A percentile compares a stretch with the other conserved stretches of the same genome.
These are phyloP conservation scores for Rhinoraja longicauda DNA, from an alignment of 2,797 vertebrate species.

Conservation along the genomic window DNA sequence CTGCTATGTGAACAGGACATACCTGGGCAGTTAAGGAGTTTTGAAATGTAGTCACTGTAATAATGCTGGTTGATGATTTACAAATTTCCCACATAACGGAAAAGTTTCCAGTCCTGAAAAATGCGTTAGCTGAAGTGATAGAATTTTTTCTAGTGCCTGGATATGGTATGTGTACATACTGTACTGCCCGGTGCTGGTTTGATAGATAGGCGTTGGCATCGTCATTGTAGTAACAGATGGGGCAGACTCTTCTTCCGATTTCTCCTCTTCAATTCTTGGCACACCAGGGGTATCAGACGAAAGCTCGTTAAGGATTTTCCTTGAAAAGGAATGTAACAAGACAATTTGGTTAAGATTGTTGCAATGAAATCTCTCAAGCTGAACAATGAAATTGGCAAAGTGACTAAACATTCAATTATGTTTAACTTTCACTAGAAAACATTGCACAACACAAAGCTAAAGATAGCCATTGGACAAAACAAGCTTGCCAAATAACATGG, in stretches of 20 bases:
- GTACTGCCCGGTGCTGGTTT: constrained; percentile 98
- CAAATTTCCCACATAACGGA: not conserved
- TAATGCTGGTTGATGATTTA: not conserved
- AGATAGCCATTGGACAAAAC: not conserved
- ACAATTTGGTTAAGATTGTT: too few relatives aligned
- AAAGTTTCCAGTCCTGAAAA: not conserved
- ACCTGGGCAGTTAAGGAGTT: not conserved
- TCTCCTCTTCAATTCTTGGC: constrained; percentile 94
- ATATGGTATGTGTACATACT: constrained; percentile 65
- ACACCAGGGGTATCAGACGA: constrained; percentile 92
- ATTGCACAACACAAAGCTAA: not conserved
- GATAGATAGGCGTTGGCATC: constrained; percentile 98
- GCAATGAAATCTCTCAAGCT: not conserved
- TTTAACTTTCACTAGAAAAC: not conserved
- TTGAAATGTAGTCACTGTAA: not conserved
- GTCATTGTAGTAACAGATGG: constrained; percentile 94
- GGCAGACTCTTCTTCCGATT: constrained; percentile 87
- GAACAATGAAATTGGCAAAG: not conserved
- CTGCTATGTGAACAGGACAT: too few relatives aligned
- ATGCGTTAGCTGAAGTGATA: not conserved
- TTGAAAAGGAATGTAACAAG: constrained; percentile 56
- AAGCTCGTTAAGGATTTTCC: constrained; percentile 97
- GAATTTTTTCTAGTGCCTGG: not conserved
- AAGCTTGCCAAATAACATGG: not conserved
- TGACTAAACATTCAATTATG: not conserved